Evolutionary conservation across 2,113 vertebrate species (phyloP).

Genomic region (Phylloscopus trochilus): DNA sequence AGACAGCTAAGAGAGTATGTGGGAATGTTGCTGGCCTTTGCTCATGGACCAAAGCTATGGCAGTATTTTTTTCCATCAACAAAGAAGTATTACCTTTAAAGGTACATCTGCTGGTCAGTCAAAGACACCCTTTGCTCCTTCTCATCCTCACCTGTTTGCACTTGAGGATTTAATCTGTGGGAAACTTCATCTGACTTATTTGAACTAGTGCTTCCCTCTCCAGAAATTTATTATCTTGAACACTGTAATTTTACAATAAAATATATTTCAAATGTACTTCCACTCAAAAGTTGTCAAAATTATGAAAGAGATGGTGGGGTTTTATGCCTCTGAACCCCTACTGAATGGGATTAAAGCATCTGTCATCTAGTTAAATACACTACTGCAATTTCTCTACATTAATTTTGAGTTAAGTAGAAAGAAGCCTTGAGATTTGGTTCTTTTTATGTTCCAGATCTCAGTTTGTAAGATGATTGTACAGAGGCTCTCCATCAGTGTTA

Average conservation of each 20-base stretch:
- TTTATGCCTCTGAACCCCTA: background rate
- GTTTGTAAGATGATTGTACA: background rate
- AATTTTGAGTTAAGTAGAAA: background rate
- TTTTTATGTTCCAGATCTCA: background rate
- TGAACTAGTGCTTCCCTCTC: background rate
- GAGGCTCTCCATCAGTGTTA: background rate
- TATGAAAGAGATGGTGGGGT: background rate
- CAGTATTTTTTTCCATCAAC: conserved; percentile 91
- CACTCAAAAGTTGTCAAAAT: background rate
- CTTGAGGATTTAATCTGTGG: background rate
- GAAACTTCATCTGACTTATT: background rate
- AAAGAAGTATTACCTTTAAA: conserved; percentile 96
- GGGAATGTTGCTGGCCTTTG: conserved; percentile 94
- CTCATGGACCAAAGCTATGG: conserved; percentile 97
- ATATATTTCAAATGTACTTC: background rate
- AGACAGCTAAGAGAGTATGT: conserved; percentile 90
- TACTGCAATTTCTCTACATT: background rate
- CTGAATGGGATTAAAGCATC: background rate
- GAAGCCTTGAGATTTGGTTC: accelerated
- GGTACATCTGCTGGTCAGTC: conserved; percentile 61
- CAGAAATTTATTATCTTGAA: background rate
- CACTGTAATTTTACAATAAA: background rate
- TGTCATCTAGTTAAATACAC: background rate
- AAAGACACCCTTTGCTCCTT: background rate
- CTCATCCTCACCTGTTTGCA: background rate